Base-by-base conservation (phyloP, 1,140 invertebrate genomes). In the Episyrphus balteatus region DNA sequence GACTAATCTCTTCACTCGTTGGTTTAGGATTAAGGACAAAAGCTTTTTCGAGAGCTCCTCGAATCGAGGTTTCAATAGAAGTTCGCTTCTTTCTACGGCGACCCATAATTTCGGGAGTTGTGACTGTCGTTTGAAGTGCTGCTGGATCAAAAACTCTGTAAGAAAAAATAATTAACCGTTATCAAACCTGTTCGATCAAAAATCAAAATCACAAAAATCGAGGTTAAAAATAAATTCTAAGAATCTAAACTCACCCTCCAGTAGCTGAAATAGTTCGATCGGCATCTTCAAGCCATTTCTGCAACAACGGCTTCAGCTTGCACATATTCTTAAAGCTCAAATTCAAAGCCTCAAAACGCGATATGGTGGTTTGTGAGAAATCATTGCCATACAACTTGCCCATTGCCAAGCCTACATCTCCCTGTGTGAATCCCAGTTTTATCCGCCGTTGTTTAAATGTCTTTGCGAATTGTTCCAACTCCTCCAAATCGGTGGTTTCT, bases 311-410 rank as follows among this genome's bases (percentile, higher is more conserved):
- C 70, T 98, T 97, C 59, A 98, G 72, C 68, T 99, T 99, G 74
- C 95, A 98, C 95, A 99, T 99, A 66, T 99, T 99, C 71, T 98
- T 98, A 72, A 98, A 98, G 53, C 92, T 97, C 32, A 99, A 76
- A 70, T 99, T 98, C 33, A 98, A 76, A 1, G 95, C 95, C 72
- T 99, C 95, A 69, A 99, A 99, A 61, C 95, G 78, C 14, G 92
- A 98, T 54, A 98, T 99, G 32, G 95, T 99, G 18, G 95, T 99
- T 73, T 99, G 95, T 12, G 93, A 98, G 71, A 98, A 98, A 66
- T 98, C 95, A 66, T 98, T 98, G 26, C 93, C 93, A 65, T 98
- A 98, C 1, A 98, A 75, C 68, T 97, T 97, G 38, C 95, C 95
- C 90, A 98, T 95, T 19, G 95, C 95, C 32, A 98, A 74, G 2